Conservation (phyloP, 2,888 invertebrate genomes). For the Polyploca ridens region DNA sequence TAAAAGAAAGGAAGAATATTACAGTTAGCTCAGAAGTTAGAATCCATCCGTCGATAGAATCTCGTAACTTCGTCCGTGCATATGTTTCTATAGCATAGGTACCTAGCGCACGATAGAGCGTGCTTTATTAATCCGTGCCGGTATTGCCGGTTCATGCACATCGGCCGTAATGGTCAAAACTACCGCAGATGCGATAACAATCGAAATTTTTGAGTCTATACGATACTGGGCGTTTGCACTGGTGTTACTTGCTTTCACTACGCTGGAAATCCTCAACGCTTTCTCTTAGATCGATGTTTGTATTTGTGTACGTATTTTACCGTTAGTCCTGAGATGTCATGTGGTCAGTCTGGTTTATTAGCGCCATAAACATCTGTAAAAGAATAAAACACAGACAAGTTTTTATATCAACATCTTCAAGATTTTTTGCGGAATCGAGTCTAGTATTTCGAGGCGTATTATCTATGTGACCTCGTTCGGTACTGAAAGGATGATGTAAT, state of each 20-base stretch:
- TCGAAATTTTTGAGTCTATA: background rate
- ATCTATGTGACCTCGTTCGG: background rate
- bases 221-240: background rate
- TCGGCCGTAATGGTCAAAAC: background rate
- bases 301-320: background rate
- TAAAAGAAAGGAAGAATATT: no score
- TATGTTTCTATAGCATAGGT: no score
- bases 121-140: background rate
- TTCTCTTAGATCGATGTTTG: slow-evolving; percentile 7
- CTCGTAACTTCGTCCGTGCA: background rate
- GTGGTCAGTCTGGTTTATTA: background rate
- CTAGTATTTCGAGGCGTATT: background rate
- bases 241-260: slow-evolving; percentile 8
- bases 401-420: background rate
- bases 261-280: background rate
- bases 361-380: no score
- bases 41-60: background rate
- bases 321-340: background rate
- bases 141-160: background rate
- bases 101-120: background rate
- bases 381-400: background rate
- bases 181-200: slow-evolving; percentile 5
- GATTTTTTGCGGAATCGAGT: background rate
- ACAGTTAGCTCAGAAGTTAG: no score
- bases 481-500: slow-evolving; percentile 2